These are phyloP conservation scores for Drosophila suzukii DNA, from an alignment of 1,140 invertebrate genomes.

Conservation along the genomic window DNA sequence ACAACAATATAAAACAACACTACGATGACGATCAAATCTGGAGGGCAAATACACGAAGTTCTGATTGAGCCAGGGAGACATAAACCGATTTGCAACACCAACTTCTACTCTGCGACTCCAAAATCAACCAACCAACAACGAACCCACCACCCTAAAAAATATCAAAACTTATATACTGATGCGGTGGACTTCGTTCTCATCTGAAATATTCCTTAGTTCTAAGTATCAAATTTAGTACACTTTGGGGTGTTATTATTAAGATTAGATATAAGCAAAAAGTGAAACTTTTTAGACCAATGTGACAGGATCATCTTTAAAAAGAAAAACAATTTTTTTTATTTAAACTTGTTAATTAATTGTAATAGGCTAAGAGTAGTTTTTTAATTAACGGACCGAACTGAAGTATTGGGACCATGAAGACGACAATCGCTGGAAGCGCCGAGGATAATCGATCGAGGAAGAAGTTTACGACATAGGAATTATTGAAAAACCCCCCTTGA, in stretches of 20 bases:
- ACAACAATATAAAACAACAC: conserved; percentile 46
- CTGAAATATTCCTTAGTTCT: conserved; percentile 7
- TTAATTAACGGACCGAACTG: neutral
- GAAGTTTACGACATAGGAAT: no score
- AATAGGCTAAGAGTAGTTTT: conserved; percentile 16
- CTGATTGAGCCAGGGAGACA: neutral
- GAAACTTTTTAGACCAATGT: conserved; percentile 2
- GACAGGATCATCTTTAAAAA: neutral
- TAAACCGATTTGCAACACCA: conserved; percentile 8
- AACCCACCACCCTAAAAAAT: neutral
- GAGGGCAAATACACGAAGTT: conserved; percentile 19
- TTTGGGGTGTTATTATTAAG: conserved; percentile 9
- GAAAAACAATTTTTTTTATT: neutral
- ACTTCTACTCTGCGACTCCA: conserved; percentile 1
- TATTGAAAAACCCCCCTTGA: neutral
- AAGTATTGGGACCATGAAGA: conserved; percentile 4
- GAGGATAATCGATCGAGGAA: neutral
- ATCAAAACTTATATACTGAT: neutral
- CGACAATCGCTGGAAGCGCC: neutral
- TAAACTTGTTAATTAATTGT: conserved; percentile 28
- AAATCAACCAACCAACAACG: conserved; percentile 15
- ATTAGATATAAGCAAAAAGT: conserved; percentile 14
- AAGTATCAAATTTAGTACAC: conserved; percentile 16
- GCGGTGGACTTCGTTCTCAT: conserved; percentile 6
- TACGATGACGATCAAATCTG: conserved; percentile 26